These are phyloP conservation scores for Benitochromis conjunctus DNA, from an alignment of 2,113 vertebrate species.

Conservation along the genomic window DNA sequence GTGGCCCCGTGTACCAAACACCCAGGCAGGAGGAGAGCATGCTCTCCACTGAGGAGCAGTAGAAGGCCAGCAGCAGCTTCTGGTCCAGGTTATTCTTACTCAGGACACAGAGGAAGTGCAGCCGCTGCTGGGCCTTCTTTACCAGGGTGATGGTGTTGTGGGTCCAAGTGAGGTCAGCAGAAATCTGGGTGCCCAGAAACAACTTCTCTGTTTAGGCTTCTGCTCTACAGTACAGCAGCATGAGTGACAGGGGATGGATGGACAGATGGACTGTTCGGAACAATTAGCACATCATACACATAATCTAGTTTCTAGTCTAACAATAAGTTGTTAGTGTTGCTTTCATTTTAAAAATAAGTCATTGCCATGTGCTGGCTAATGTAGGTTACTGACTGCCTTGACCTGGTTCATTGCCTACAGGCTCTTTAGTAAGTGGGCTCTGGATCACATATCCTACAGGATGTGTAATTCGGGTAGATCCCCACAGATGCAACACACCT, in stretches of 20 bases:
- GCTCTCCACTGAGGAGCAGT: rapidly evolving
- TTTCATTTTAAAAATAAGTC: neutral
- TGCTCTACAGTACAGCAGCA: neutral
- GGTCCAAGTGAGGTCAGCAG: neutral
- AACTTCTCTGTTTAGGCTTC: neutral
- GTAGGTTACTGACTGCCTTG: neutral
- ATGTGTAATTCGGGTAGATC: conserved; percentile 30
- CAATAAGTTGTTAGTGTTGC: neutral
- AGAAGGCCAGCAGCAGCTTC: neutral
- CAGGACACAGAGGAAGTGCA: neutral
- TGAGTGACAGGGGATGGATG: neutral
- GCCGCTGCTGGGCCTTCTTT: neutral
- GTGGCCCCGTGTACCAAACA: neutral
- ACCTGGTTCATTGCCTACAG: neutral
- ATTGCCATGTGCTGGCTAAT: neutral
- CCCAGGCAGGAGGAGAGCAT: neutral
- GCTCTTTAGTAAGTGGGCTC: neutral
- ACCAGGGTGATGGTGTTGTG: neutral
- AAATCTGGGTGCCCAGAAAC: neutral
- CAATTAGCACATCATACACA: neutral
- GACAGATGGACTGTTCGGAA: neutral
- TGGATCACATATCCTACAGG: conserved; percentile 17
- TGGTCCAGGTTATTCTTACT: neutral
- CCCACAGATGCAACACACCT: conserved; percentile 58
- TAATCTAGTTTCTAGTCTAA: rapidly evolving